Evolutionary conservation across 2,888 invertebrate genomes (phyloP).

Genomic region (Chymomyza amoena): DNA sequence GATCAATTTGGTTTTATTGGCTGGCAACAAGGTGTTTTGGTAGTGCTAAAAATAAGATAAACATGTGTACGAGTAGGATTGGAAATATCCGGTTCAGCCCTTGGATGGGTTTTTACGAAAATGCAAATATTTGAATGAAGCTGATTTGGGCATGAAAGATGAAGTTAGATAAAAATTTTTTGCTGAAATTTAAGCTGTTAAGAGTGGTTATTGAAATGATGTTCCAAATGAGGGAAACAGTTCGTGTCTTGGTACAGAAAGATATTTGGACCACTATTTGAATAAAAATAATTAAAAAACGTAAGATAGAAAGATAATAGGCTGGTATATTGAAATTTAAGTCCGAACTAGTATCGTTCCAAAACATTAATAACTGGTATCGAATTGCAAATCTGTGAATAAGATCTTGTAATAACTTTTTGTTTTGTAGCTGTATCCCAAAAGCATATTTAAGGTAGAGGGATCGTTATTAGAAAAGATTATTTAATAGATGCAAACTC

Average conservation of each 20-base stretch:
- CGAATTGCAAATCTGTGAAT: background rate
- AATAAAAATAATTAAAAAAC: too few relatives aligned
- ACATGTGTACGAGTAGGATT: background rate
- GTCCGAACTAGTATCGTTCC: background rate
- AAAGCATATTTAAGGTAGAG: too few relatives aligned
- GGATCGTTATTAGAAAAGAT: background rate
- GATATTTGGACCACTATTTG: background rate
- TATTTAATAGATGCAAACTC: too few relatives aligned
- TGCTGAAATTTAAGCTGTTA: background rate
- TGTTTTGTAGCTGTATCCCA: background rate
- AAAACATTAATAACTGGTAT: background rate
- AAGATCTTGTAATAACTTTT: background rate
- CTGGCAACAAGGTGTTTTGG: background rate
- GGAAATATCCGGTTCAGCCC: background rate
- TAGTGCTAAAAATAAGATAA: background rate
- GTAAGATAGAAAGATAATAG: background rate
- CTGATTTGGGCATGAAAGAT: background rate
- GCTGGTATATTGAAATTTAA: background rate
- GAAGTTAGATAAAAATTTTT: background rate
- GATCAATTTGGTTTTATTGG: background rate
- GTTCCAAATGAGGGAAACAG: background rate
- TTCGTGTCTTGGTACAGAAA: background rate
- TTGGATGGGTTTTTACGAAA: background rate
- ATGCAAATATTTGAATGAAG: background rate
- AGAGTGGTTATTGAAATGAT: background rate